phyloP scores from a whole-genome alignment of 1,140 invertebrate species.

The Oppia nitens region DNA sequence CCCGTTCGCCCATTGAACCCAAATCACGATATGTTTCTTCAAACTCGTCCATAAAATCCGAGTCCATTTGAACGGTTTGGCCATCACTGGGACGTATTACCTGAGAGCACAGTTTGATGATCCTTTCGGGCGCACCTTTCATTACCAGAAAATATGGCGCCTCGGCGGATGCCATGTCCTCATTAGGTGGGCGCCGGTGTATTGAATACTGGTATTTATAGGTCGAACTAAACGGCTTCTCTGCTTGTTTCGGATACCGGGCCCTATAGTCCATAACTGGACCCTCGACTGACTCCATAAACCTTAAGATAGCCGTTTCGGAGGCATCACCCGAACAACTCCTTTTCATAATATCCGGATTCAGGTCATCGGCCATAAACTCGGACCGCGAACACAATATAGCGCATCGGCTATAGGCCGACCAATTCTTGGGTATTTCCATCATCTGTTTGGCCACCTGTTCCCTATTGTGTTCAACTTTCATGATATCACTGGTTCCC shows the following conservation, averaged over 20 bases:
- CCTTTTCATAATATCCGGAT: constrained; percentile 71
- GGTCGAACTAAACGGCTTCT: constrained; percentile 33
- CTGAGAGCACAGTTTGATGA: constrained; percentile 43
- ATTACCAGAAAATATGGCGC: constrained; percentile 35
- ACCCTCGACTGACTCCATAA: constrained; percentile 22
- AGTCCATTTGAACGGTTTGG: constrained; percentile 29
- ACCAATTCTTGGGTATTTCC: constrained; percentile 45
- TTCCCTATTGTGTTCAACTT: constrained; percentile 69
- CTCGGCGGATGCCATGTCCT: constrained; percentile 15
- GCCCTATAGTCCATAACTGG: constrained; percentile 25
- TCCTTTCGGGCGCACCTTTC: constrained; percentile 26
- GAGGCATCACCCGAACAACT: constrained; percentile 26
- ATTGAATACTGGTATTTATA: constrained; percentile 35
- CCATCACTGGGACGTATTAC: constrained; percentile 33
- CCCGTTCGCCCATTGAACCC: constrained; percentile 27
- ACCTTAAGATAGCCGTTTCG: constrained; percentile 27
- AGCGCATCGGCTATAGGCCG: constrained; percentile 77
- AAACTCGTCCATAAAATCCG: constrained; percentile 35
- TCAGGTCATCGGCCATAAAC: constrained; percentile 82
- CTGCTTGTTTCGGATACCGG: constrained; percentile 26
- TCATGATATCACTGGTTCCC: constrained; percentile 78
- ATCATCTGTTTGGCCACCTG: constrained; percentile 53
- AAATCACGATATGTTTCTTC: constrained; percentile 35
- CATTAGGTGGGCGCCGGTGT: constrained; percentile 16
- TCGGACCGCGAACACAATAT: constrained; percentile 91